Conservation (phyloP, 2,888 invertebrate species). For the Druceiella hillmani region DNA sequence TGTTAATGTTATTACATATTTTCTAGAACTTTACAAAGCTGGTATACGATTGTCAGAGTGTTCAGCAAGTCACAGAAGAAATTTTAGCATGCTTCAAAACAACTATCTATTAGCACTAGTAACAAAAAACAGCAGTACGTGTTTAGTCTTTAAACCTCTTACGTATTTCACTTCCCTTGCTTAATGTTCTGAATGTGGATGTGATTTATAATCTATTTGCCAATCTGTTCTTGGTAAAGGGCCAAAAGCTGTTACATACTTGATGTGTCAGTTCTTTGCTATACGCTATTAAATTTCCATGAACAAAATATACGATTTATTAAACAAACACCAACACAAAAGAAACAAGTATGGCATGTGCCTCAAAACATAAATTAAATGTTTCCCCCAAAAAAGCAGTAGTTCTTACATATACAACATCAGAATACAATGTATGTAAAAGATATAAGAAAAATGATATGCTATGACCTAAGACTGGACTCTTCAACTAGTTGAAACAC, state of each 20-base stretch:
- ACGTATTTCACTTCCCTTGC: constrained; percentile 10
- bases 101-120: constrained; percentile 7
- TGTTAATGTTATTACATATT: constrained; percentile 9
- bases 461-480: too few relatives aligned
- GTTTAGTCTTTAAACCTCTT: constrained; percentile 8
- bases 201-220: constrained; percentile 8
- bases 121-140: constrained; percentile 3
- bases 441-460: constrained; percentile 6
- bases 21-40: too few relatives aligned
- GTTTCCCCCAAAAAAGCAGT: constrained; percentile 11
- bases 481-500: too few relatives aligned
- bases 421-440: constrained; percentile 3
- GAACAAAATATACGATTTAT: too few relatives aligned
- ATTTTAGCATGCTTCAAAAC: constrained; percentile 13
- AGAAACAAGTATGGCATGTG: constrained; percentile 11
- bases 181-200: constrained; percentile 6
- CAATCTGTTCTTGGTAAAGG: constrained; percentile 10
- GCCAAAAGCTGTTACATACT: constrained; percentile 11
- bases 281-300: constrained; percentile 6
- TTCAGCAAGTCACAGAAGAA: constrained; percentile 14
- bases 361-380: constrained; percentile 10
- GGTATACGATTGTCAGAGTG: constrained; percentile 10
- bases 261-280: constrained; percentile 11
- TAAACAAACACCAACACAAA: constrained; percentile 11
- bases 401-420: constrained; percentile 9